A percentile compares a stretch with the other conserved stretches of the same genome.
phyloP scores from a whole-genome alignment of 2,113 vertebrate species.

The Piprites chloris region DNA sequence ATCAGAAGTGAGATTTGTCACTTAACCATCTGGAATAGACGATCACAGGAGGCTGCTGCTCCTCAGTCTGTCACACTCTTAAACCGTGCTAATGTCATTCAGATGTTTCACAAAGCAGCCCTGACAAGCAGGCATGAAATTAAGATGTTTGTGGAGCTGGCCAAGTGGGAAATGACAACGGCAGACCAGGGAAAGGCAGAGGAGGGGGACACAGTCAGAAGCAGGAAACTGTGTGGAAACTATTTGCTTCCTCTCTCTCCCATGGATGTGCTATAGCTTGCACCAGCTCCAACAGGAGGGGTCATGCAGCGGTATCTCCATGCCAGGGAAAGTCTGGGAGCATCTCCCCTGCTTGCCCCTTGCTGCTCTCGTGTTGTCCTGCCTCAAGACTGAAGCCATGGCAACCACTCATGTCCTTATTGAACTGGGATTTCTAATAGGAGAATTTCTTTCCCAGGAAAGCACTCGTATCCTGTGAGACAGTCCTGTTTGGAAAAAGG shows the following conservation, averaged over 20 bases:
- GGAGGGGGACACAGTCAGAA: neutral
- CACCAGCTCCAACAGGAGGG: neutral
- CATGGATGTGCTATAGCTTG: neutral
- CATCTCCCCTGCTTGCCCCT: neutral
- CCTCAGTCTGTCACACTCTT: slow-evolving; percentile 61
- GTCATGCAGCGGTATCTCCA: neutral
- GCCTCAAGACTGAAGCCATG: neutral
- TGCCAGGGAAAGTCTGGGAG: neutral
- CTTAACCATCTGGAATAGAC: slow-evolving; percentile 67
- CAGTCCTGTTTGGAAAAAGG: neutral
- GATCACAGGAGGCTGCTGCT: slow-evolving; percentile 53
- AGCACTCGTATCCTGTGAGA: neutral
- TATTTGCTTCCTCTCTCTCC: neutral
- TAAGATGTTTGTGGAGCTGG: slow-evolving; percentile 54
- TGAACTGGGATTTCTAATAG: neutral
- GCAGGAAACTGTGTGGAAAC: neutral
- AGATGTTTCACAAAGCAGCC: slow-evolving; percentile 65
- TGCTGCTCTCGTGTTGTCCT: neutral
- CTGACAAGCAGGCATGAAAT: slow-evolving; percentile 65
- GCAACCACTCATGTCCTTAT: neutral
- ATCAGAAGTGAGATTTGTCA: slow-evolving; percentile 65
- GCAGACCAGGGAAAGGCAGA: neutral
- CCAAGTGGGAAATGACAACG: slow-evolving; percentile 45
- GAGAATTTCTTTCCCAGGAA: neutral
- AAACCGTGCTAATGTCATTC: slow-evolving; percentile 67